A percentile compares a stretch with the other conserved stretches of the same genome.
phyloP scores from a whole-genome alignment of 1,140 invertebrate species.

The Saxidomus purpurata region DNA sequence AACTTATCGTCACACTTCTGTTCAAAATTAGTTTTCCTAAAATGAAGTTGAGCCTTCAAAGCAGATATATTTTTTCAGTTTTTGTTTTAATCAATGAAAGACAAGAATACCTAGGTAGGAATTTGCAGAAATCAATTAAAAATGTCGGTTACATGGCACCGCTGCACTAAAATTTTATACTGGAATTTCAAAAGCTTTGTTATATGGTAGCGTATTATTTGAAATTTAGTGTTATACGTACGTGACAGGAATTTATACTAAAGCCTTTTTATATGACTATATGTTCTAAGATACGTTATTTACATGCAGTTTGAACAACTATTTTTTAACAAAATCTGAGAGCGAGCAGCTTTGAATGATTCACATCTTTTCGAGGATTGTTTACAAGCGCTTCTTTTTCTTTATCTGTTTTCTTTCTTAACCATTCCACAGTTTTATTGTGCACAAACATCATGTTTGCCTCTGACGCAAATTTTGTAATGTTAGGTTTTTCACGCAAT shows the following conservation, averaged over 20 bases:
- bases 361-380: neutral
- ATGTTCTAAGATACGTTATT: too few species aligned
- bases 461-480: neutral
- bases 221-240: too few species aligned
- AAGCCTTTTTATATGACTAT: too few species aligned
- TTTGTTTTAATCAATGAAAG: neutral
- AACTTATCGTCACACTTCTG: conserved; percentile 2
- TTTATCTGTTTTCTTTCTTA: neutral
- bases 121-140: conserved; percentile 16
- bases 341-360: neutral
- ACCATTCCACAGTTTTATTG: neutral
- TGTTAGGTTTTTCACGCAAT: conserved; percentile 26
- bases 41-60: conserved; percentile 30
- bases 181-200: too few species aligned
- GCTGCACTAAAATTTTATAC: neutral
- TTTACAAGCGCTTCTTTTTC: neutral
- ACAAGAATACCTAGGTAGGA: neutral
- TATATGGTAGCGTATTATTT: too few species aligned
- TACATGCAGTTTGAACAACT: too few species aligned
- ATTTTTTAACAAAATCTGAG: too few species aligned
- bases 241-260: too few species aligned
- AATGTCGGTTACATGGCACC: neutral
- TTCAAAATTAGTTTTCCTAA: conserved; percentile 15
- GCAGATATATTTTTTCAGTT: neutral
- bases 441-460: conserved; percentile 52